Conservation (phyloP, 1,140 invertebrate genomes). For the Prorops nasuta region DNA sequence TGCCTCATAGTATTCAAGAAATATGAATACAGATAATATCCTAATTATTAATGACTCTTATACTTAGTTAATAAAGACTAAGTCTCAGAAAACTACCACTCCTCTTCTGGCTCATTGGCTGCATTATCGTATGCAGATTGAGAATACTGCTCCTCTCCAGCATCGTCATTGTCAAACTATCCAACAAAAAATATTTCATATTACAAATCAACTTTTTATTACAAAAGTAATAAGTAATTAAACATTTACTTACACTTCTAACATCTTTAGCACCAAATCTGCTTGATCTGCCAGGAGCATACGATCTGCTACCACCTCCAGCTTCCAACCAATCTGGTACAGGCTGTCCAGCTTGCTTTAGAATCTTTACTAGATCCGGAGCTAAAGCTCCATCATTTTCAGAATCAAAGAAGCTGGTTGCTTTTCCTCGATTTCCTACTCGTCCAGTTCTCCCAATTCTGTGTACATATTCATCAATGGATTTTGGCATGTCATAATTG, state of each 20-base stretch:
- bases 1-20: too few relatives aligned
- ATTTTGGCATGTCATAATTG: conserved; percentile 87
- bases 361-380: conserved; percentile 68
- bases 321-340: conserved; percentile 65
- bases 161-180: conserved; percentile 18
- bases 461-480: conserved; percentile 92
- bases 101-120: conserved; percentile 30
- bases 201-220: too few relatives aligned
- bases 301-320: conserved; percentile 45
- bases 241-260: conserved; percentile 41
- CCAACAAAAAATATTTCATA: conserved; percentile 9
- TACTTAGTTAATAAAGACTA: too few relatives aligned
- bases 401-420: conserved; percentile 83
- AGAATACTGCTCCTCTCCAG: not conserved
- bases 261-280: conserved; percentile 61
- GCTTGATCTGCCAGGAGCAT: conserved; percentile 24
- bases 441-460: conserved; percentile 92
- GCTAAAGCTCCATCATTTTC: conserved; percentile 64
- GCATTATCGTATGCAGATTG: conserved; percentile 1
- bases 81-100: conserved; percentile 37
- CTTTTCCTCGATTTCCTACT: conserved; percentile 86
- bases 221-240: too few relatives aligned
- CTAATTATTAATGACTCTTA: too few relatives aligned
- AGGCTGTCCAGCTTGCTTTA: conserved; percentile 65
- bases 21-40: too few relatives aligned